Base-by-base conservation (phyloP, 2,113 vertebrate genomes). In the Petromus typicus region DNA sequence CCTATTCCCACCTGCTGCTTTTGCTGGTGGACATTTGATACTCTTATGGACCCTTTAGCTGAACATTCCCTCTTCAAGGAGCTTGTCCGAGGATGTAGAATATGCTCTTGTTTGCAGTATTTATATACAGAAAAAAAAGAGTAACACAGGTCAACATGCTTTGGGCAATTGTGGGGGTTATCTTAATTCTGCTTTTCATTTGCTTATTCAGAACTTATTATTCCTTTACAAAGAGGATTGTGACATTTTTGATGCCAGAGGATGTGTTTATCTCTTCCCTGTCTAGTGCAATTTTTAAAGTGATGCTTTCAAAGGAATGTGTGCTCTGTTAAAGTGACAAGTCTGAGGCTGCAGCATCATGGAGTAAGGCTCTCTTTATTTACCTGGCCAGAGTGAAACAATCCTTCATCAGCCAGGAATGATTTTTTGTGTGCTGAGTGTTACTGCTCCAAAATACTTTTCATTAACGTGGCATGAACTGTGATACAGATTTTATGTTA, bases 181-280 rank as follows among this genome's bases (percentile, higher is more conserved):
- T 78, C 45, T 48, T 79, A 45, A 40, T 95, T 85, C 89, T 97
- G 66, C 2, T 79, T 89, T 80, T 86, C 32, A 34, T 88, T 96
- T 94, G 37, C 45, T 96, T 83, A 20, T 82, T 93, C 34, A 56
- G 82, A 91, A 91, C 48, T 86, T 83, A 30, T 81, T 22, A n/a
- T 84, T 94, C 51, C 30, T 89, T 57, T 80, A 91, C 57, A 66
- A 84, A 80, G 25, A 93, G 10, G 66, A 93, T 51, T 54, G 17
- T 57, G 45, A 27, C 22, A 22, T 54, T 79, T 94, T 95, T 54
- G 40, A 64, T 86, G 80, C 40, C 63, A 27, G 16, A 69, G 79
- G 61, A 43, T 93, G 9, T 79, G 32, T 71, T 93, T 90, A 90
- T 83, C 59, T 91, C 57, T 75, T 57, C 56, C 27, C 17, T 66